These are phyloP conservation scores for Dryoscopus gambensis DNA, from an alignment of 2,113 vertebrate genomes.

Conservation along the genomic window DNA sequence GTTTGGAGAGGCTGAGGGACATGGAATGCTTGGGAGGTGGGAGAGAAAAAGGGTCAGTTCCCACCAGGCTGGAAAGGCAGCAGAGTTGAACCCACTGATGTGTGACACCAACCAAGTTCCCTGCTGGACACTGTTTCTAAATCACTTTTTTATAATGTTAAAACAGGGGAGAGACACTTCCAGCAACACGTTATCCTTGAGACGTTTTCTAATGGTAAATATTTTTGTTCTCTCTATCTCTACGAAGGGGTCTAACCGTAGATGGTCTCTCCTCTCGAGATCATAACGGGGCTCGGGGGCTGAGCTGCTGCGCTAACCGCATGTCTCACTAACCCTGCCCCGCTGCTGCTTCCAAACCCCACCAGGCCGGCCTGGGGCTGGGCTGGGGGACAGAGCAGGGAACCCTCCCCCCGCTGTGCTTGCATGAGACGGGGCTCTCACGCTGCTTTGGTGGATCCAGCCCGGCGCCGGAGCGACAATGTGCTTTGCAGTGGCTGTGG, in stretches of 20 bases:
- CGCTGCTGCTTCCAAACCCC: not conserved
- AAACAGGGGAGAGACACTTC: constrained; percentile 95
- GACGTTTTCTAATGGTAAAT: constrained; percentile 98
- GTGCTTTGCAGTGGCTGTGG: not conserved
- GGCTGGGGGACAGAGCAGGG: not conserved
- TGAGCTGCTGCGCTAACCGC: constrained; percentile 66
- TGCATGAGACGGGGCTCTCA: not conserved
- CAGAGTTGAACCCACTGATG: not conserved
- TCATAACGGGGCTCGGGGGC: constrained; percentile 48
- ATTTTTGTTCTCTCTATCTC: constrained; percentile 78
- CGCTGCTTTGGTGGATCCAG: not conserved
- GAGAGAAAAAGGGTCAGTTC: not conserved
- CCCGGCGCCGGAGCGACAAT: not conserved
- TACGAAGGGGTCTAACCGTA: constrained; percentile 44
- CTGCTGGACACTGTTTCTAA: constrained; percentile 74
- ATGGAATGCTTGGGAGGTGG: not conserved
- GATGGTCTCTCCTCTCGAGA: constrained; percentile 48
- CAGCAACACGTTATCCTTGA: constrained; percentile 87
- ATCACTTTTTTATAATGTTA: constrained; percentile 86
- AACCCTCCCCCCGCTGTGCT: not conserved
- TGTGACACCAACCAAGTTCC: constrained; percentile 33
- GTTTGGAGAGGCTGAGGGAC: not conserved
- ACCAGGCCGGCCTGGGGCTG: not conserved
- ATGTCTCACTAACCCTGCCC: constrained; percentile 60
- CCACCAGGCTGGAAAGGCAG: constrained; percentile 3